phyloP scores from a whole-genome alignment of 2,888 invertebrate species.

The Scaptomyza cyrtandrae region DNA sequence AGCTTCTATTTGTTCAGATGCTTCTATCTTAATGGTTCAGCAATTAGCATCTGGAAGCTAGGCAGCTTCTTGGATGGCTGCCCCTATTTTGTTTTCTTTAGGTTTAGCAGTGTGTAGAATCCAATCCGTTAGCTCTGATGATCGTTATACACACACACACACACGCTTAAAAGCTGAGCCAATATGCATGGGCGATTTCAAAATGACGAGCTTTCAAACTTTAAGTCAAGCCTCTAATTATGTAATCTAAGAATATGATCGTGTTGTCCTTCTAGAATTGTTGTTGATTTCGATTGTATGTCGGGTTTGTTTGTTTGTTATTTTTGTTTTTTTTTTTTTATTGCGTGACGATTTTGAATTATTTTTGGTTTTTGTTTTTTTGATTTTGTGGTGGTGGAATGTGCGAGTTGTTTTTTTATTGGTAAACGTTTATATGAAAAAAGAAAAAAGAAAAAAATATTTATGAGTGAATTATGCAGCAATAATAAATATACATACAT shows the following conservation, averaged over 20 bases:
- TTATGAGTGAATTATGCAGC: conserved; percentile 84
- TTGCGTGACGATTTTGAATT: conserved; percentile 47
- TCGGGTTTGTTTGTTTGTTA: conserved; percentile 28
- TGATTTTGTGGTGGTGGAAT: conserved; percentile 74
- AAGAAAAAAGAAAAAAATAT: conserved; percentile 83
- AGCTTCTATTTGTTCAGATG: conserved; percentile 20
- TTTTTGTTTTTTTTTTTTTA: conserved; percentile 44
- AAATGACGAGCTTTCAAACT: conserved; percentile 36
- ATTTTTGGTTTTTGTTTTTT: conserved; percentile 41
- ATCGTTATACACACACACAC: conserved; percentile 36
- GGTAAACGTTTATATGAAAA: conserved; percentile 82
- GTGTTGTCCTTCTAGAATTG: conserved; percentile 53
- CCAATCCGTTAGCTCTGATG: conserved; percentile 40
- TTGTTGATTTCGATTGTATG: conserved; percentile 46
- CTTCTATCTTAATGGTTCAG: conserved; percentile 42
- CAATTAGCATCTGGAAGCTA: conserved; percentile 63
- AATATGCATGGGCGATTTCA: conserved; percentile 33
- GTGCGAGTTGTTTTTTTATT: conserved; percentile 73
- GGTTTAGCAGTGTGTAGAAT: not conserved
- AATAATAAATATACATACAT: conserved; percentile 82
- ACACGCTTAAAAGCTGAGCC: conserved; percentile 17
- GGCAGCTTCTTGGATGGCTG: conserved; percentile 33
- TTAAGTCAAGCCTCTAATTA: conserved; percentile 51
- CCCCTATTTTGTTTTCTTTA: not conserved
- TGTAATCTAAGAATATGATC: conserved; percentile 42